Percentiles rank a stretch among this genome's conserved stretches.
Conservation (phyloP, 2,888 invertebrate genomes). For the Liodrosophila aerea region DNA sequence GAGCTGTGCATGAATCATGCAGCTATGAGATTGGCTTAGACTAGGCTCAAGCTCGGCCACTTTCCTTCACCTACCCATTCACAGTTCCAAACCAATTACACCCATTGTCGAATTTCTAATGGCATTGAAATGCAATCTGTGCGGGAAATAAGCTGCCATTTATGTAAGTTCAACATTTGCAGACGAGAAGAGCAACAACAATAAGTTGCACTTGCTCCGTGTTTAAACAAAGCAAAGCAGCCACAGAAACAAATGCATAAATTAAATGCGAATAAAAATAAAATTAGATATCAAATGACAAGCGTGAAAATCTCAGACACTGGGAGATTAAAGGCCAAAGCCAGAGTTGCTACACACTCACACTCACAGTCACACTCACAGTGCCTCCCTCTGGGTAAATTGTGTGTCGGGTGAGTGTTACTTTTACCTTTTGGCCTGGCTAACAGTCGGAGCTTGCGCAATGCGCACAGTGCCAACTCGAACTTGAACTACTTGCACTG, state of each 20-base stretch:
- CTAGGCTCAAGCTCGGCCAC: neutral
- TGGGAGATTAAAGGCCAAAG: constrained; percentile 61
- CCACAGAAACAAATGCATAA: constrained; percentile 60
- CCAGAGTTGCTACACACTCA: neutral
- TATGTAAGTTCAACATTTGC: constrained; percentile 74
- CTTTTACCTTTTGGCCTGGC: constrained; percentile 57
- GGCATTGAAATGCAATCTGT: constrained; percentile 35
- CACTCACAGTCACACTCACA: too few species aligned
- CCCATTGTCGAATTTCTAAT: constrained; percentile 30
- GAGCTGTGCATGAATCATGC: constrained; percentile 38
- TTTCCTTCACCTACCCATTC: constrained; percentile 4
- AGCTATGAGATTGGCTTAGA: too few species aligned
- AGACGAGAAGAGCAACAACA: constrained; percentile 25
- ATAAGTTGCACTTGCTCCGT: constrained; percentile 39
- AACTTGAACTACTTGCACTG: constrained; percentile 70
- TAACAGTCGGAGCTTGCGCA: constrained; percentile 28
- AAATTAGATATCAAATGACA: constrained; percentile 67
- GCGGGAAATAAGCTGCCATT: constrained; percentile 63
- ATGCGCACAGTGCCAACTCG: constrained; percentile 53
- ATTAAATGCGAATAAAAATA: constrained; percentile 48
- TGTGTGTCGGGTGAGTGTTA: constrained; percentile 20
- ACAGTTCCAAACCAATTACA: constrained; percentile 10
- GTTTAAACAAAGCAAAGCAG: constrained; percentile 48
- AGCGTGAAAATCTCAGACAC: constrained; percentile 57
- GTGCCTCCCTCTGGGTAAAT: neutral